A percentile compares a stretch with the other conserved stretches of the same genome.
phyloP scores from a whole-genome alignment of 2,797 vertebrate species.

The Podarcis lilfordi region DNA sequence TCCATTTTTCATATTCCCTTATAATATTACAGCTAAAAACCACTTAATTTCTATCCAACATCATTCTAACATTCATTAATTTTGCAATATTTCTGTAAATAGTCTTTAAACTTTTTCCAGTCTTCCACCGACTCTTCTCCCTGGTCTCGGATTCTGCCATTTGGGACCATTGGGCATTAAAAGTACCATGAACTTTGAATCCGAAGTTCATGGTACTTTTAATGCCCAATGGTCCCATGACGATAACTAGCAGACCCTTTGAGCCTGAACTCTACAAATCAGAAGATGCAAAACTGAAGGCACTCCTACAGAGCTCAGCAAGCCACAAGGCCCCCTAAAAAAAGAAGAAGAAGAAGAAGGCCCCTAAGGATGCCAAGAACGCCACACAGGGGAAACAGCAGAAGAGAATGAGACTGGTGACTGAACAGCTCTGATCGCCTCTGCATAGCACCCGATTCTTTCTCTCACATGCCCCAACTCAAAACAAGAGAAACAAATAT shows the following conservation, averaged over 20 bases:
- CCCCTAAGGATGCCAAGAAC: constrained; percentile 92
- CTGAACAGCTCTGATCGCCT: constrained; percentile 72
- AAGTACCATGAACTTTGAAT: too few species aligned
- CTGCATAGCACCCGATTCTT: constrained; percentile 50
- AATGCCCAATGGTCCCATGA: constrained; percentile 94
- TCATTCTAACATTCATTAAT: too few species aligned
- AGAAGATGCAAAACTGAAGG: constrained; percentile 92
- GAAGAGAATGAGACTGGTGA: constrained; percentile 89
- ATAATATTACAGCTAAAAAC: too few species aligned
- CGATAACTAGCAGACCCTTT: constrained; percentile 91
- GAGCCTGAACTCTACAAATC: constrained; percentile 94
- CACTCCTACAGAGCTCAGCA: constrained; percentile 95
- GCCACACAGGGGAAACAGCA: constrained; percentile 88
- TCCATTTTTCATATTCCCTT: too few species aligned
- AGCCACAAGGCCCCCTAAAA: constrained; percentile 92
- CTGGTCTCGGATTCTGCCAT: too few species aligned
- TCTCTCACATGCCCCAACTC: constrained; percentile 62
- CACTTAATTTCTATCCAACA: too few species aligned
- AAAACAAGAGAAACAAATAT: constrained; percentile 38
- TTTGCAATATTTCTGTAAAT: too few species aligned
- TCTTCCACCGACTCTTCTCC: too few species aligned
- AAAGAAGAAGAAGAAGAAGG: constrained; percentile 99
- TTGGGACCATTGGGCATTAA: too few species aligned
- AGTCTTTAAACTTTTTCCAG: too few species aligned
- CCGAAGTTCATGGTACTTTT: constrained; percentile 94